Percentiles rank a stretch among this genome's conserved stretches.
Conservation (phyloP, 2,113 vertebrate genomes). For the Capra hircus region DNA sequence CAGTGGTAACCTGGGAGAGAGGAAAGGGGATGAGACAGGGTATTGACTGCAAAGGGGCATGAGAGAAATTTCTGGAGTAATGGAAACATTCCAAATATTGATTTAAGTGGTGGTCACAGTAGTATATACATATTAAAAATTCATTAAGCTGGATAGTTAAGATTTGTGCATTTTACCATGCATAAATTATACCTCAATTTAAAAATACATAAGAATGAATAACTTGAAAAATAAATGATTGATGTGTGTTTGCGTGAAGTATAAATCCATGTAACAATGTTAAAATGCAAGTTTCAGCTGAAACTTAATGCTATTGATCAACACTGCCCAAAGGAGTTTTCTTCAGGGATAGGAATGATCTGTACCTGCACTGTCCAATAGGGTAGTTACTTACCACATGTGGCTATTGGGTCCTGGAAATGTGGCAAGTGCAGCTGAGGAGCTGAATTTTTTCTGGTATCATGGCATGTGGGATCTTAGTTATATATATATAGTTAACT, state of each 20-base stretch:
- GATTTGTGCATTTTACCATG: background rate
- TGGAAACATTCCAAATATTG: background rate
- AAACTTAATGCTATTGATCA: background rate
- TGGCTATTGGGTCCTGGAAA: background rate
- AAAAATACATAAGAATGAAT: constrained; percentile 39
- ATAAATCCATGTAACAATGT: background rate
- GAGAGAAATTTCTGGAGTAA: background rate
- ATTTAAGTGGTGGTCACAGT: background rate
- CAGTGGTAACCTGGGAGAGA: background rate
- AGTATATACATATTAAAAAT: constrained; percentile 6
- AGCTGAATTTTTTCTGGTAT: background rate
- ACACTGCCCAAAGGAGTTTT: background rate
- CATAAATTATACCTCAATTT: constrained; percentile 3
- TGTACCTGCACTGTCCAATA: background rate
- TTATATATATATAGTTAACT: too few relatives aligned
- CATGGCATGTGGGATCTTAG: too few relatives aligned
- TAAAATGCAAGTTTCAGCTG: background rate
- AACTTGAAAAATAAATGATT: constrained; percentile 33
- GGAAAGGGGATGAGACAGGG: background rate
- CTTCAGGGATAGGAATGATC: background rate
- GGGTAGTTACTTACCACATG: background rate
- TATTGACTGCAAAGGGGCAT: background rate
- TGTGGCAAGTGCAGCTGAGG: background rate
- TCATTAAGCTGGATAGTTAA: background rate
- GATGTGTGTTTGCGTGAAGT: background rate